Evolutionary conservation across 1,140 invertebrate species (phyloP).

Genomic region (Drosophila grimshawi): DNA sequence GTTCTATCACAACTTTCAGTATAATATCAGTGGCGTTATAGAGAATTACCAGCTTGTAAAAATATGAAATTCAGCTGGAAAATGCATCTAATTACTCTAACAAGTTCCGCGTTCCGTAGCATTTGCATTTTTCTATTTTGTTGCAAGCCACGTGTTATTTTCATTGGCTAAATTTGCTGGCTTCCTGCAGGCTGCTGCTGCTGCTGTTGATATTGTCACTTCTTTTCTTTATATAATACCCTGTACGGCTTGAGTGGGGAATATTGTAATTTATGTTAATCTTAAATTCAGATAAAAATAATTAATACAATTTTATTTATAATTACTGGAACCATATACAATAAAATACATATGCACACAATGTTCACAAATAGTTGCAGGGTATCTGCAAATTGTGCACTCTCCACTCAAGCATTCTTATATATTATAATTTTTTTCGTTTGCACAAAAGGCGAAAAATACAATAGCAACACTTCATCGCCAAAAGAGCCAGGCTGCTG

Average conservation of each 20-base stretch:
- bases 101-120: not conserved
- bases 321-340: no score
- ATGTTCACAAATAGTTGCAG: not conserved
- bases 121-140: not conserved
- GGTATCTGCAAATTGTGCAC: not conserved
- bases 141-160: conserved; percentile 26
- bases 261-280: no score
- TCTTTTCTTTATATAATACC: conserved; percentile 9
- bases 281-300: no score
- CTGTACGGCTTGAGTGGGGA: not conserved
- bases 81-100: not conserved
- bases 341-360: not conserved
- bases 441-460: conserved; percentile 18
- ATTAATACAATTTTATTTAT: no score
- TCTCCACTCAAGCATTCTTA: not conserved
- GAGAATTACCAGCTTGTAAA: no score
- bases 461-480: conserved; percentile 33
- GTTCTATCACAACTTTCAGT: not conserved
- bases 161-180: conserved; percentile 56
- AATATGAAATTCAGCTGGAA: no score
- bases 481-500: conserved; percentile 18
- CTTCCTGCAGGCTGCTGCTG: conserved; percentile 31
- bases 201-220: conserved; percentile 19
- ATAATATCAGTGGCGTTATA: no score
- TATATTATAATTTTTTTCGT: not conserved